Base-by-base conservation (phyloP, 1,140 invertebrate species). In the Tribolium madens region DNA sequence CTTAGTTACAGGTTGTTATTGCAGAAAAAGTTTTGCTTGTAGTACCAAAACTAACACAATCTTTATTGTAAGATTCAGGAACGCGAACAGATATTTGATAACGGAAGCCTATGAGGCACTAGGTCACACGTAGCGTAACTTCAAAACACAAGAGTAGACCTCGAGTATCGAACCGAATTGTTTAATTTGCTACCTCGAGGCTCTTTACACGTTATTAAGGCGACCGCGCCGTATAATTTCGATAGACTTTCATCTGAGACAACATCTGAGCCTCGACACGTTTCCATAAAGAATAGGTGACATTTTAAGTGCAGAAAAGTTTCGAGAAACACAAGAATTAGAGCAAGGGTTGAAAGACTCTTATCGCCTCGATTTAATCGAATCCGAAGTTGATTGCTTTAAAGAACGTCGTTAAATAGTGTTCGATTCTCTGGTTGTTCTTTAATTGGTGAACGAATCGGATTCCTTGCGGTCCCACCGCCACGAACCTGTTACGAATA, bases 141-240 rank as follows among this genome's bases (percentile, higher is more conserved):
- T 60, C 15, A 52, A 52, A 52, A 52, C 50, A 3, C 53, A 47
- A 47, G 21, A 64, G 57, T 64, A 26, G 57, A 5, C 36, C 57
- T 64, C 57, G 57, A 64, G 31, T 64, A 64, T 64, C 57, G 57
- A 64, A 33, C 57, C 57, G 57, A 64, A 64, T 26, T 33, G 57
- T 64, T 64, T 64, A 64, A 64, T 33, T 64, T 64, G 57, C 21
- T 64, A 64, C 57, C 57, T 33, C 26, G 14, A 64, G 57, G 3
- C 57, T 12, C 57, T 64, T 33, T 33, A 33, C 26, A 64, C 57
- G 14, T 64, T 64, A 64, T 64, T 64, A 64, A 21, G n/a, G 57
- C 26, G 57, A 64, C 10, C 14, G 6, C 57, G 52, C 21, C 13
- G 26, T 64, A 26, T 64, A 64, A 64, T 64, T 64, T 42, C 57